phyloP scores from a whole-genome alignment of 2,888 invertebrate genomes.

The Zygogramma bicolorata region DNA sequence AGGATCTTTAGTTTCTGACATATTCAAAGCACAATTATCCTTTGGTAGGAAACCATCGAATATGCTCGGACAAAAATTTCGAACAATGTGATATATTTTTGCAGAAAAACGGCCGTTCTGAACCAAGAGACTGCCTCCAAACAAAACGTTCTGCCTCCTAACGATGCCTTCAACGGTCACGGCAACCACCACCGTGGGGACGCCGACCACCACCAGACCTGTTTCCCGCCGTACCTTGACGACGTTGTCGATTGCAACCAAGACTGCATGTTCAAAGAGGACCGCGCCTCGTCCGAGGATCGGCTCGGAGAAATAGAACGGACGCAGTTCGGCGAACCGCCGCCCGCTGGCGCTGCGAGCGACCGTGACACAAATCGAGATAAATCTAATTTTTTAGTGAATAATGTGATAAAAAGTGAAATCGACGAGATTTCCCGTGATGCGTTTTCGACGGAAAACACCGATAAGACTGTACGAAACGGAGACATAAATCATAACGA shows the following conservation, averaged over 20 bases:
- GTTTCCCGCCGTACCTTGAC: constrained; percentile 53
- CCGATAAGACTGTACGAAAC: constrained; percentile 32
- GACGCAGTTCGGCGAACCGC: constrained; percentile 38
- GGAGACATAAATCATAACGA: constrained; percentile 33
- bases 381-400: constrained; percentile 42
- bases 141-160: constrained; percentile 14
- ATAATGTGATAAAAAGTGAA: constrained; percentile 56
- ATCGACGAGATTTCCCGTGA: constrained; percentile 42
- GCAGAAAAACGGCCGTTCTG: constrained; percentile 42
- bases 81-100: constrained; percentile 13
- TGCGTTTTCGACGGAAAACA: constrained; percentile 16
- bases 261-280: constrained; percentile 60
- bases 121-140: constrained; percentile 37
- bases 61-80: too few species aligned
- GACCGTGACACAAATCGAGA: constrained; percentile 29
- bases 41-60: too few species aligned
- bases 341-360: constrained; percentile 35
- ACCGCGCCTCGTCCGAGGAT: constrained; percentile 46
- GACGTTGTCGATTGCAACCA: constrained; percentile 59
- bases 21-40: too few species aligned
- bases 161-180: constrained; percentile 24
- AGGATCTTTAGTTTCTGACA: too few species aligned
- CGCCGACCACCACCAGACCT: constrained; percentile 44
- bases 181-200: constrained; percentile 20
- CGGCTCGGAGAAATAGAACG: constrained; percentile 52